A percentile compares a stretch with the other conserved stretches of the same genome.
phyloP scores from a whole-genome alignment of 1,140 invertebrate genomes.

The Calliphora vicina region DNA sequence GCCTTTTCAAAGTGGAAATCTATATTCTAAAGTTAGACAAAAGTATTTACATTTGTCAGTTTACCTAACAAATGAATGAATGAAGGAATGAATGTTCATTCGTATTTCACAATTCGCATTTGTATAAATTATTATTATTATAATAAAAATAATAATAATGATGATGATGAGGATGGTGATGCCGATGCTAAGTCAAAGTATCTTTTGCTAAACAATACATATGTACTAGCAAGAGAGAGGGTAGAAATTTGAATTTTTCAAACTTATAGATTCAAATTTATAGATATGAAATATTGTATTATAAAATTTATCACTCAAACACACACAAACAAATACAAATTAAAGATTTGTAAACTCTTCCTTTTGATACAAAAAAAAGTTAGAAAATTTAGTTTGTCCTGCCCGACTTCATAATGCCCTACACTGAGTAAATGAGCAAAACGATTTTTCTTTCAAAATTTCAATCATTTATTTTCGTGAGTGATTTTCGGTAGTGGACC shows the following conservation, averaged over 20 bases:
- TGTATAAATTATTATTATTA: neutral
- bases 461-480: no score
- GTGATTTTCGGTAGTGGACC: no score
- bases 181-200: neutral
- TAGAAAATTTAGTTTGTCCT: no score
- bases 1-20: neutral
- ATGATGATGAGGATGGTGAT: neutral
- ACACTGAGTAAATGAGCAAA: no score
- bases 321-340: neutral
- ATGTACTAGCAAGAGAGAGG: neutral
- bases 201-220: neutral
- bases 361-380: neutral
- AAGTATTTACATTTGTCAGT: neutral
- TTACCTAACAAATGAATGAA: constrained; percentile 16
- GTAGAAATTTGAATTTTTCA: constrained; percentile 11
- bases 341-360: neutral
- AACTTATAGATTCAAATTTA: constrained; percentile 24
- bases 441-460: no score
- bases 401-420: no score
- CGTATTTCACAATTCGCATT: neutral
- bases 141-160: neutral
- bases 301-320: neutral
- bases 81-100: no score
- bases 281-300: constrained; percentile 25
- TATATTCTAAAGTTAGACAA: constrained; percentile 1